Percentiles rank a stretch among this genome's conserved stretches.
phyloP scores from a whole-genome alignment of 2,888 invertebrate species.

The Phalangium opilio region DNA sequence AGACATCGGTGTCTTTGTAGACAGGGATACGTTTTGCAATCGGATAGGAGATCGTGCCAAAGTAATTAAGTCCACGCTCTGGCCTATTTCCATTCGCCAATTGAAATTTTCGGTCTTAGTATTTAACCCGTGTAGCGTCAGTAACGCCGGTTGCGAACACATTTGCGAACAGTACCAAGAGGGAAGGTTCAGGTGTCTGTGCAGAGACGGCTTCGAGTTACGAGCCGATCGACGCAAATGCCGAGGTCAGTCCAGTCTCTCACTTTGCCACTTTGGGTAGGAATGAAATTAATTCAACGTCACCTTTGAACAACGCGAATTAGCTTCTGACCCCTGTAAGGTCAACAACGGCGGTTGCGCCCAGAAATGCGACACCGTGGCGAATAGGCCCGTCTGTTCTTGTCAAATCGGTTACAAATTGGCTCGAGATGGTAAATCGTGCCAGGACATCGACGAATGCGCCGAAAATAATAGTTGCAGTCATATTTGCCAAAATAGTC shows the following conservation, averaged over 20 bases:
- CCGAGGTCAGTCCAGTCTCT: too few relatives aligned
- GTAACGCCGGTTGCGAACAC: too few relatives aligned
- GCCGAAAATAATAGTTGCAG: slow-evolving; percentile 24
- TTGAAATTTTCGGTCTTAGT: too few relatives aligned
- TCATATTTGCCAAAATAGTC: slow-evolving; percentile 23
- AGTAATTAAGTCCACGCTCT: slow-evolving; percentile 3
- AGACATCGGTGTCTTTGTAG: slow-evolving; percentile 33
- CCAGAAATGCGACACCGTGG: slow-evolving; percentile 33
- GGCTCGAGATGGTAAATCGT: slow-evolving; percentile 21
- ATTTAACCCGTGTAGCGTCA: too few relatives aligned
- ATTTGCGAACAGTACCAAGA: too few relatives aligned
- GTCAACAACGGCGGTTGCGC: slow-evolving; percentile 36
- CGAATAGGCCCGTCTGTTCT: slow-evolving; percentile 22
- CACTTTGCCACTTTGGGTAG: too few relatives aligned
- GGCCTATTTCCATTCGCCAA: too few relatives aligned
- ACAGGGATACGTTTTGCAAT: slow-evolving; percentile 29
- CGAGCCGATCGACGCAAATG: too few relatives aligned
- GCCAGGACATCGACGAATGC: slow-evolving; percentile 31
- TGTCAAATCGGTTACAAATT: slow-evolving; percentile 27
- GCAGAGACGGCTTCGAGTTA: too few relatives aligned
- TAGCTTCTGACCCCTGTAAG: slow-evolving; percentile 26
- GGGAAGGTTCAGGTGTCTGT: too few relatives aligned
- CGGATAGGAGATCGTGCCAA: slow-evolving; percentile 15
- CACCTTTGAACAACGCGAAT: too few relatives aligned
- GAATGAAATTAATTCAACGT: too few relatives aligned